Evolutionary conservation across 2,888 invertebrate genomes (phyloP).

Genomic region (Erebia palarica): DNA sequence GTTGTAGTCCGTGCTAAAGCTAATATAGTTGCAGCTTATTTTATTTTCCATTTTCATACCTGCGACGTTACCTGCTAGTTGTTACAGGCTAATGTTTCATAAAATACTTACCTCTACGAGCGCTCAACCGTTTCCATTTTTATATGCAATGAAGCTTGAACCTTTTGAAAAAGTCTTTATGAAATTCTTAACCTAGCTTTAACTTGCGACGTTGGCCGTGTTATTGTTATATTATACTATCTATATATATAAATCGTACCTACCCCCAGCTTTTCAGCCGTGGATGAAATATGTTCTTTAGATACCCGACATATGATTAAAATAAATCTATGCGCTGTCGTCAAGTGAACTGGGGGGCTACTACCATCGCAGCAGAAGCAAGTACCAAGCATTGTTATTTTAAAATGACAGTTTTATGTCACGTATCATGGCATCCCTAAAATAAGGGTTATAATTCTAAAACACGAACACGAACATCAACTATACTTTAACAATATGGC

Average conservation of each 20-base stretch:
- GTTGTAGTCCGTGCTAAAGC: constrained; percentile 68
- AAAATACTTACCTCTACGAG: constrained; percentile 31
- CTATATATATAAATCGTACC: background rate
- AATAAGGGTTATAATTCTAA: too few species aligned
- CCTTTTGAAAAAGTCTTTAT: constrained; percentile 18
- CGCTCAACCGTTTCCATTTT: constrained; percentile 24
- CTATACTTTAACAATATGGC: too few species aligned
- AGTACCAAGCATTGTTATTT: too few species aligned
- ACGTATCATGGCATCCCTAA: too few species aligned
- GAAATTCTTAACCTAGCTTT: constrained; percentile 10
- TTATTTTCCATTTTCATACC: constrained; percentile 55
- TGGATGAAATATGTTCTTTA: too few species aligned
- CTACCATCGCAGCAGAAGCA: too few species aligned
- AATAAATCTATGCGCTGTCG: too few species aligned
- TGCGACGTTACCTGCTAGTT: constrained; percentile 50
- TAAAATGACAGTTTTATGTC: too few species aligned
- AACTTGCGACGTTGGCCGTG: background rate
- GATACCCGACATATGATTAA: too few species aligned
- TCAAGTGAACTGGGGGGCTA: too few species aligned
- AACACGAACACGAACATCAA: too few species aligned
- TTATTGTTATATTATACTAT: background rate
- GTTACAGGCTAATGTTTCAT: constrained; percentile 36
- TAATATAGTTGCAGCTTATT: constrained; percentile 66
- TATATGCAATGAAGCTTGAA: constrained; percentile 19
- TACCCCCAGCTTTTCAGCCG: background rate